A percentile compares a stretch with the other conserved stretches of the same genome.
Evolutionary conservation across 1,140 invertebrate species (phyloP).

Genomic region (Dinothrombium tinctorium): DNA sequence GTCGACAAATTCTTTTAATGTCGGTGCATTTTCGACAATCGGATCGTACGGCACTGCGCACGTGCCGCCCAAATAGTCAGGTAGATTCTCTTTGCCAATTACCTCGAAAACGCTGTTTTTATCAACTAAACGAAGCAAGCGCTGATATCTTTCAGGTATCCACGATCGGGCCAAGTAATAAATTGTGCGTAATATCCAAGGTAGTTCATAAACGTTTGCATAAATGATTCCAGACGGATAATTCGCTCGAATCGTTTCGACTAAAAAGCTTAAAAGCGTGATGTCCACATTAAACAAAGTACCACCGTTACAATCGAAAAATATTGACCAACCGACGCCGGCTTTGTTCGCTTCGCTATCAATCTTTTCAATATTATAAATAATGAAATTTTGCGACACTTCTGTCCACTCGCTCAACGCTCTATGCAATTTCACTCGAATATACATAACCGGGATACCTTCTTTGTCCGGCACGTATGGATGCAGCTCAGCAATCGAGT

Average conservation of each 20-base stretch:
- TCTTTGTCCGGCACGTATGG: conserved; percentile 1
- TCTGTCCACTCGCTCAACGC: not conserved
- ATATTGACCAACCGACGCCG: not conserved
- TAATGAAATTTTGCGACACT: conserved; percentile 1
- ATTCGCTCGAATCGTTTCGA: conserved; percentile 1
- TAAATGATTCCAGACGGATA: conserved; percentile 9
- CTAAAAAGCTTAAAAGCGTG: conserved; percentile 3
- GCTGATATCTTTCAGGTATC: conserved; percentile 2
- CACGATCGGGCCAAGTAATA: conserved; percentile 1
- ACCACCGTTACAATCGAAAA: conserved; percentile 6
- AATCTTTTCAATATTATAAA: conserved; percentile 1
- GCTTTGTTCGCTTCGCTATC: conserved; percentile 17
- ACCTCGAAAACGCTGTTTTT: conserved; percentile 3
- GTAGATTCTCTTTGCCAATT: conserved; percentile 11
- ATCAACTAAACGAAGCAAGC: not conserved
- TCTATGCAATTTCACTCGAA: conserved; percentile 3
- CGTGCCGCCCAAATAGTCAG: conserved; percentile 11
- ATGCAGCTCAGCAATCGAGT: not conserved
- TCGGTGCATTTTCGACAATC: not conserved
- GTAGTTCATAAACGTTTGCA: conserved; percentile 10
- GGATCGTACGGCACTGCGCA: not conserved
- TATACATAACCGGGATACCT: conserved; percentile 5
- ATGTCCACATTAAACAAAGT: conserved; percentile 7
- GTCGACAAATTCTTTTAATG: not conserved
- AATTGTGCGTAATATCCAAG: conserved; percentile 7